Conservation (phyloP, 1,140 invertebrate genomes). For the Anagrus nilaparvatae region DNA sequence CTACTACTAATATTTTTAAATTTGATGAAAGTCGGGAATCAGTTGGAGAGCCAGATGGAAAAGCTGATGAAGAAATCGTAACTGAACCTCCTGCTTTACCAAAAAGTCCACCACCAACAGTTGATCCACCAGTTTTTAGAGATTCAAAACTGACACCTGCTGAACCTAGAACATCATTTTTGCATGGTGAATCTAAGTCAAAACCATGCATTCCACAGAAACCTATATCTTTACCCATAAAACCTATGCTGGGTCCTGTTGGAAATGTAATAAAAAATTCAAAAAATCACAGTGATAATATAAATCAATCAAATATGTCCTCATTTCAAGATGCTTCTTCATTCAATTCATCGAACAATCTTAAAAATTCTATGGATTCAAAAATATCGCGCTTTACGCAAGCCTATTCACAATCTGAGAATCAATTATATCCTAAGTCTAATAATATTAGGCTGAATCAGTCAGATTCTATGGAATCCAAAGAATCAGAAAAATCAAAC, state of each 20-base stretch:
- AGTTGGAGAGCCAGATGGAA: conserved; percentile 70
- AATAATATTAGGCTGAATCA: too few relatives aligned
- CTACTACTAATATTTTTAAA: conserved; percentile 8
- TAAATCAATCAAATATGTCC: too few relatives aligned
- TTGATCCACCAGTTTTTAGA: conserved; percentile 15
- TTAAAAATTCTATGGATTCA: too few relatives aligned
- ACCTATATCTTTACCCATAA: conserved; percentile 17
- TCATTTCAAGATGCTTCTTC: too few relatives aligned
- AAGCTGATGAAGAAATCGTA: conserved; percentile 62
- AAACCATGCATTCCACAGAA: conserved; percentile 32
- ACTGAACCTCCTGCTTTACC: conserved; percentile 56
- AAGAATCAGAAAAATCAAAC: too few relatives aligned
- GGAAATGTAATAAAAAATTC: too few relatives aligned
- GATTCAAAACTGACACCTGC: conserved; percentile 20
- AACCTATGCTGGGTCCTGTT: background rate
- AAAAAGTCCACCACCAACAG: conserved; percentile 49
- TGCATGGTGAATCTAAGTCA: conserved; percentile 45
- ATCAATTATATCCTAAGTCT: too few relatives aligned
- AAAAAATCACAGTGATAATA: too few relatives aligned
- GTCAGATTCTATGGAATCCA: too few relatives aligned
- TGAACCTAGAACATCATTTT: conserved; percentile 58
- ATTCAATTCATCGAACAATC: too few relatives aligned
- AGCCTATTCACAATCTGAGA: too few relatives aligned
- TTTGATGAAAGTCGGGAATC: conserved; percentile 56
- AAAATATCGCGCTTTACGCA: too few relatives aligned